phyloP scores from a whole-genome alignment of 1,140 invertebrate genomes.

The Drosophila repleta region DNA sequence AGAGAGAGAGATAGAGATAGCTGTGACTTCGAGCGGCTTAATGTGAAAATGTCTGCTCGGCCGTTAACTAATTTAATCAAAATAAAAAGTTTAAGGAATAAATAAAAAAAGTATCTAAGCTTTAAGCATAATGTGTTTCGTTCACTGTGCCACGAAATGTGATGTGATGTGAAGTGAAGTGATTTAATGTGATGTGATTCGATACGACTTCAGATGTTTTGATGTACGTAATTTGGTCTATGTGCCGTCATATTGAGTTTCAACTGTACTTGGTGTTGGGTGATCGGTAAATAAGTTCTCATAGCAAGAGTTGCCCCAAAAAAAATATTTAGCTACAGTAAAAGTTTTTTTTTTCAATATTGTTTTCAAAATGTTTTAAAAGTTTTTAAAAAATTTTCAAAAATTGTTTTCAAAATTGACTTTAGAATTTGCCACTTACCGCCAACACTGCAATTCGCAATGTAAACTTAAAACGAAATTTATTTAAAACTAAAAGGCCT shows the following conservation, averaged over 20 bases:
- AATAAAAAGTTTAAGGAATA: constrained; percentile 31
- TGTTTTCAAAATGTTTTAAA: too few relatives aligned
- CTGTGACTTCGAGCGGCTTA: constrained; percentile 40
- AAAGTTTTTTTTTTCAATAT: too few relatives aligned
- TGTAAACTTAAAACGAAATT: constrained; percentile 66
- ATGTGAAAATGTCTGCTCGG: constrained; percentile 54
- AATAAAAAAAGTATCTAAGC: constrained; percentile 55
- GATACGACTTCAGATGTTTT: constrained; percentile 7
- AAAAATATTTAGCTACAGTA: constrained; percentile 34
- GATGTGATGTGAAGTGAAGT: constrained; percentile 25
- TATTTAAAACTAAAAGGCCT: constrained; percentile 25
- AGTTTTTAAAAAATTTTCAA: background rate
- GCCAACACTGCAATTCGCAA: constrained; percentile 79
- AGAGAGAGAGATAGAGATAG: constrained; percentile 42
- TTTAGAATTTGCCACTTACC: constrained; percentile 69
- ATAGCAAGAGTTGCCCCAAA: constrained; percentile 64
- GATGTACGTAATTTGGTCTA: background rate
- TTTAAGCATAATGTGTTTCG: constrained; percentile 54
- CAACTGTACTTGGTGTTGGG: constrained; percentile 37
- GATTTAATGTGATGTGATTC: constrained; percentile 20
- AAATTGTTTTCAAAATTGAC: constrained; percentile 31
- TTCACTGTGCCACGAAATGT: constrained; percentile 44
- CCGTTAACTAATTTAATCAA: constrained; percentile 47
- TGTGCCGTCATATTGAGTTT: constrained; percentile 12
- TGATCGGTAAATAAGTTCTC: constrained; percentile 62